Evolutionary conservation across 1,140 invertebrate genomes (phyloP), one percentile per base, ranked within the genome.

Genomic region (Cydia strobilella): DNA sequence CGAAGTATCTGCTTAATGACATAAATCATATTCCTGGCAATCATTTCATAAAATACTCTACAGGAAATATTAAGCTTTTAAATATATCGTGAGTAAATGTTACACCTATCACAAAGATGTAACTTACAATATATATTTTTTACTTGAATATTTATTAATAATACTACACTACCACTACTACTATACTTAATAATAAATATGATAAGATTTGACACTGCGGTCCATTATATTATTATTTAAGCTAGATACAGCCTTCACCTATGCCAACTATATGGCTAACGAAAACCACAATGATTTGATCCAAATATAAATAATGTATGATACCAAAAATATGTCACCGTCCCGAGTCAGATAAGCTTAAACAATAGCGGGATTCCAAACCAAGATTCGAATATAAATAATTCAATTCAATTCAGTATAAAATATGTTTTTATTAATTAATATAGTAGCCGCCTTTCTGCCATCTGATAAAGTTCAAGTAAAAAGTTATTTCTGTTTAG

Each of bases 381-480:
- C 75, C 45, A 77, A 79, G 71, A 75, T 74, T 73, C 59, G 35
- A 72, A 74, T 79, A 88, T 89, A 85, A 86, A 89, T 88, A 83
- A 88, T 89, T 84, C 82, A 59, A 15, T 54, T 54, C 5, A n/a
- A 59, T 59, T 9, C 54, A 23, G 54, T 1, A 88, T 87, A 82
- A 39, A 79, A 83, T 78, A 83, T 81, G 76, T 86, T 85, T 87
- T 87, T 85, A 82, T 85, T 89, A 88, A 89, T 88, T 88, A 88
- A 84, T 85, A 87, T 83, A 84, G 77, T 84, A 77, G 73, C 75
- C 78, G 76, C 59, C 78, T 72, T 51, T 63, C 12, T 6, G 39
- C 20, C 18, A 62, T 39, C 59, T 5, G n/a, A 74, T 73, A 13
- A 20, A 62, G 69, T 62, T 15, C n/a, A 48, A 66, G 72, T 35